A percentile compares a stretch with the other conserved stretches of the same genome.
phyloP scores from a whole-genome alignment of 1,140 invertebrate genomes.

The Hycleus cichorii region DNA sequence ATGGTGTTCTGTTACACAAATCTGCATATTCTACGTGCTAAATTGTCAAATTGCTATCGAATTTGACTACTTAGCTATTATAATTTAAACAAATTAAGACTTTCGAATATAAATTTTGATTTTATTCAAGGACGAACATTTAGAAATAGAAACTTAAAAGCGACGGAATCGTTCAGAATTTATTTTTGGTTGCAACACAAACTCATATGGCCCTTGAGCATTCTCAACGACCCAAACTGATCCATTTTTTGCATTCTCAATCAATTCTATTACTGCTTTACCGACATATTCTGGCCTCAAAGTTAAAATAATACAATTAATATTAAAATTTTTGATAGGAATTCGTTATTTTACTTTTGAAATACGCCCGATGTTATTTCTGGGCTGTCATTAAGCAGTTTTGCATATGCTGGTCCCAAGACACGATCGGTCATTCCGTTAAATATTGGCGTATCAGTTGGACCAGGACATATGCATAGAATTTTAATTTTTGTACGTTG shows the following conservation, averaged over 20 bases:
- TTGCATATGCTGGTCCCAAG: constrained; percentile 4
- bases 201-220: background rate
- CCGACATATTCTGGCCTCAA: too few relatives aligned
- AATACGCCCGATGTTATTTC: too few relatives aligned
- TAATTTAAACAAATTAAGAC: too few relatives aligned
- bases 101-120: too few relatives aligned
- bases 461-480: constrained; percentile 36
- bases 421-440: background rate
- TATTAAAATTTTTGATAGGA: background rate
- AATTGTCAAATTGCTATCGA: background rate
- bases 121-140: too few relatives aligned
- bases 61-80: too few relatives aligned
- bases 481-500: constrained; percentile 33
- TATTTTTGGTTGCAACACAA: too few relatives aligned
- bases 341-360: background rate
- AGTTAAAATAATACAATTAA: too few relatives aligned
- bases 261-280: too few relatives aligned
- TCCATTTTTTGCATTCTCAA: constrained; percentile 14
- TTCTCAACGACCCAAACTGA: background rate
- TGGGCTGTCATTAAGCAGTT: background rate
- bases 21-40: constrained; percentile 23
- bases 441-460: constrained; percentile 27
- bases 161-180: background rate
- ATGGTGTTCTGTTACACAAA: background rate
- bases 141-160: constrained; percentile 11